phyloP scores from a whole-genome alignment of 2,888 invertebrate genomes.

The Nowickia ferox region DNA sequence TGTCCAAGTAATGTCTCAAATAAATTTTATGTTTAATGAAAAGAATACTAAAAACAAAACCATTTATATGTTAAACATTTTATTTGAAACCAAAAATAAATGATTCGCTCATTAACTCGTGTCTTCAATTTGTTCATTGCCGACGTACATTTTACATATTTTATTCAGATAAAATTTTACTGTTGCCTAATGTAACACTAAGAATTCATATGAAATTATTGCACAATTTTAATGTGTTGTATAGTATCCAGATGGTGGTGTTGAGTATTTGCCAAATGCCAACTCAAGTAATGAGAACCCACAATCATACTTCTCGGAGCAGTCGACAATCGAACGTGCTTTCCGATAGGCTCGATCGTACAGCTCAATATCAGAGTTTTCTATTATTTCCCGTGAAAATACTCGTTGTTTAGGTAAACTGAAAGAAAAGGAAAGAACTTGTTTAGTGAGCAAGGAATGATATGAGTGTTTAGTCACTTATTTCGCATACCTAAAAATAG shows the following conservation, averaged over 20 bases:
- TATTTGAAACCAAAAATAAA: too few relatives aligned
- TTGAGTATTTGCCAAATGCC: conserved; percentile 86
- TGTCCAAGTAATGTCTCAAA: too few relatives aligned
- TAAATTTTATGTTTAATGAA: too few relatives aligned
- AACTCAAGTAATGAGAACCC: conserved; percentile 89
- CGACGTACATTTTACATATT: too few relatives aligned
- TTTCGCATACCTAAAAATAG: conserved; percentile 87
- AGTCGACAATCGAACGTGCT: conserved; percentile 83
- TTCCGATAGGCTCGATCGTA: conserved; percentile 88
- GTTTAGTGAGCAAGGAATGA: background rate
- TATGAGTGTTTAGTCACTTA: background rate
- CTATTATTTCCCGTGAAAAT: conserved; percentile 86
- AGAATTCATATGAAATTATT: background rate
- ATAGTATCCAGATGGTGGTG: conserved; percentile 77
- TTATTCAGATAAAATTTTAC: too few relatives aligned
- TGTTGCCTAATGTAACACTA: too few relatives aligned
- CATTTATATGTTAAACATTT: too few relatives aligned
- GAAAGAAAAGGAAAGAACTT: conserved; percentile 74
- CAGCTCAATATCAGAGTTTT: conserved; percentile 86
- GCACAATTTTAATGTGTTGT: background rate
- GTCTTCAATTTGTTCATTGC: too few relatives aligned
- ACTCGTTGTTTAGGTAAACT: conserved; percentile 88
- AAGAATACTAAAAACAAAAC: too few relatives aligned
- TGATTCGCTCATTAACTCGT: too few relatives aligned
- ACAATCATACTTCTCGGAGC: conserved; percentile 85